Evolutionary conservation across 2,113 vertebrate species (phyloP).

Genomic region (Merops nubicus): DNA sequence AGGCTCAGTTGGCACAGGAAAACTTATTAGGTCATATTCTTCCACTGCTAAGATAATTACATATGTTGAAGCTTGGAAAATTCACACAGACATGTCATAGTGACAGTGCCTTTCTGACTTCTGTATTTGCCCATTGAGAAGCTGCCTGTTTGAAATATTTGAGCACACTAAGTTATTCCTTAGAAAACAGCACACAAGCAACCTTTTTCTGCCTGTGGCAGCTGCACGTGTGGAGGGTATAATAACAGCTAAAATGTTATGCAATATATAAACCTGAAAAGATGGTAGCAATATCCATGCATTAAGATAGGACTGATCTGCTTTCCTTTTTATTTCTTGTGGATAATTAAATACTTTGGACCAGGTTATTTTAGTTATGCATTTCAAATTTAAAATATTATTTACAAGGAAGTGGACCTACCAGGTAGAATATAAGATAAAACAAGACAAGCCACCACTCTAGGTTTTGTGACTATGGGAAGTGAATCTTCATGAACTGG

Average conservation of each 20-base stretch:
- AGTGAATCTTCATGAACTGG: neutral
- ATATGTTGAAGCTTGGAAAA: neutral
- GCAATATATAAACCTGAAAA: neutral
- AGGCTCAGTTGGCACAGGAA: neutral
- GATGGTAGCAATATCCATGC: neutral
- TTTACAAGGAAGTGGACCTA: neutral
- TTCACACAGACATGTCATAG: neutral
- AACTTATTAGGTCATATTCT: neutral
- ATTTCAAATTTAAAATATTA: neutral
- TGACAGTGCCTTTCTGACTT: neutral
- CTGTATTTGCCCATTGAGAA: neutral
- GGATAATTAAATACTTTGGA: neutral
- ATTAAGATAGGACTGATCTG: neutral
- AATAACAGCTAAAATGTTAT: neutral
- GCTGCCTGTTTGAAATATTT: neutral
- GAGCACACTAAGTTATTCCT: neutral
- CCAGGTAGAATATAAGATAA: neutral
- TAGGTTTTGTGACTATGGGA: neutral
- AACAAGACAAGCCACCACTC: neutral
- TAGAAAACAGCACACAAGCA: neutral
- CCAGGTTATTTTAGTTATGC: neutral
- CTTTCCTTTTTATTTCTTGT: neutral
- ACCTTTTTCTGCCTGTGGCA: neutral
- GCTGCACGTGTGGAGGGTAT: neutral
- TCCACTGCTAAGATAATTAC: neutral